Evolutionary conservation across 2,797 vertebrate genomes (phyloP).

Genomic region (Scolopax bukidnonensis): DNA sequence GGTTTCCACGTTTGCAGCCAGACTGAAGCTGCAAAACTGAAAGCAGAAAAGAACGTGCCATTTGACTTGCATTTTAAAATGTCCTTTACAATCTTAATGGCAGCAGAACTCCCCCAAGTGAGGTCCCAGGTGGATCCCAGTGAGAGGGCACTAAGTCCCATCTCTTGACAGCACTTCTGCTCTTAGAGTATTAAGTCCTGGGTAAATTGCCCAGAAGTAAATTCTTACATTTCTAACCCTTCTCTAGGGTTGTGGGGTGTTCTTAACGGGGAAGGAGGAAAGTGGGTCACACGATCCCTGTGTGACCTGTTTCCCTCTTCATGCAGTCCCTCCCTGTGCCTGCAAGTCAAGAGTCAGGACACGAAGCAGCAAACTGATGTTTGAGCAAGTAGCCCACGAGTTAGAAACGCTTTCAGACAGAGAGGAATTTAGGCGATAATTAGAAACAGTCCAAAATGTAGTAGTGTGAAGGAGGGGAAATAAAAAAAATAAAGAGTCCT

Average conservation of each 20-base stretch:
- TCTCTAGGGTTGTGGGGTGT: not conserved
- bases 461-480: not conserved
- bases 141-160: not conserved
- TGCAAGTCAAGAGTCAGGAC: not conserved
- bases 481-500: not conserved
- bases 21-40: not conserved
- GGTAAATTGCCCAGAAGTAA: not conserved
- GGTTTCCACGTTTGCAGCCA: not conserved
- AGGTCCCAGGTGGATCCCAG: not conserved
- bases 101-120: not conserved
- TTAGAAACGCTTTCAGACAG: not conserved
- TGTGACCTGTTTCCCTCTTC: not conserved
- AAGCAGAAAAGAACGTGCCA: accelerated
- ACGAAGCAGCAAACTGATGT: not conserved
- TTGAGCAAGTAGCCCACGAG: not conserved
- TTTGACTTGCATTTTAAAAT: not conserved
- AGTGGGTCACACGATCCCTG: too few species aligned
- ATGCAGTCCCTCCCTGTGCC: not conserved
- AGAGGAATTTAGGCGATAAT: not conserved
- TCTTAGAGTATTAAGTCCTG: not conserved
- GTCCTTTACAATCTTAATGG: not conserved
- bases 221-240: not conserved
- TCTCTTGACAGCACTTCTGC: not conserved
- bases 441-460: not conserved
- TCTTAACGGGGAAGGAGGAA: not conserved